Base-by-base conservation (phyloP, 1,140 invertebrate genomes). In the Manduca sexta region DNA sequence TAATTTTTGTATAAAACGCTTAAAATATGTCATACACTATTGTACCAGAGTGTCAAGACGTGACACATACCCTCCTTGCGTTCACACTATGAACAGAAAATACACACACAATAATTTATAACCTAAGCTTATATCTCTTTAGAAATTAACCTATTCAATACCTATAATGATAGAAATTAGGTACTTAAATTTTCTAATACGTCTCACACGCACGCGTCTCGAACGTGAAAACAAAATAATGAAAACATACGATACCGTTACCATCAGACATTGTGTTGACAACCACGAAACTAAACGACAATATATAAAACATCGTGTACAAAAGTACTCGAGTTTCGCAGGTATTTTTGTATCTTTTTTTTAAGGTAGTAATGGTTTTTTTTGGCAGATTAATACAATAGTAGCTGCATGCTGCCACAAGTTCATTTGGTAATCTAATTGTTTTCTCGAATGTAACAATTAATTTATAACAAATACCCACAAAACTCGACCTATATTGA, bases 81-180 rank as follows among this genome's bases (percentile, higher is more conserved):
- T 66, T 70, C 68, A 66, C 51, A 45, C 61, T 63, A 70, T 62
- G 62, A 79, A 77, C 76, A 81, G 70, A 81, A 81, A 80, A 77
- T 82, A 56, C 79, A 80, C 81, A 80, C 77, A 72, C 81, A 81
- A 81, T 84, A 78, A 84, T 81, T 83, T 83, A 83, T 74, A 79
- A 49, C 60, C 74, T 82, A 84, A 75, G 54, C 70, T 79, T 81
- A 76, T 62, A 71, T 64, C 60, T 63, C 52, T 75, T 76, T 60
- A 71, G 51, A 75, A 74, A 70, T 79, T 74, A 80, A 72, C 62
- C 74, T 81, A 84, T 66, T 74, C 77, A 72, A 71, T 78, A 83
- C 68, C 73, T 80, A 26, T 26, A 5, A 26, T 26, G 21, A 26
- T 26, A 79, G 58, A 64, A 61, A 61, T 64, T 74, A 84, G 78